Percentiles rank a stretch among this genome's conserved stretches.
Evolutionary conservation across 2,888 invertebrate species (phyloP).

Genomic region (Gymnocheta viridis): DNA sequence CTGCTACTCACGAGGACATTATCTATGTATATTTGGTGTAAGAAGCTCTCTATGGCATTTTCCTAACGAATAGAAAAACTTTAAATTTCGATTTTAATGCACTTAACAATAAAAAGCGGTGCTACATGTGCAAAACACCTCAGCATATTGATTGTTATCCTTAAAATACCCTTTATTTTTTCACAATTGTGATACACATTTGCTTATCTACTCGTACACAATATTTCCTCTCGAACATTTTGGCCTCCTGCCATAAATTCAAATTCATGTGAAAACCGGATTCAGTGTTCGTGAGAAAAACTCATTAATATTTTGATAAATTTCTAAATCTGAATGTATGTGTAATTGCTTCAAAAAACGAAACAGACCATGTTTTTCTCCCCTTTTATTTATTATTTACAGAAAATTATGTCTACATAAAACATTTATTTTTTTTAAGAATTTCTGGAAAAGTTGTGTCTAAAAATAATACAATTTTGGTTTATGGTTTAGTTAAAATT

Average conservation of each 20-base stretch:
- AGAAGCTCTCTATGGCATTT: no score
- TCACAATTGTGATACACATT: no score
- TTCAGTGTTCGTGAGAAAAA: not conserved
- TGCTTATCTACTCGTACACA: not conserved
- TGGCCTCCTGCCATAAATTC: not conserved
- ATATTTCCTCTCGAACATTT: not conserved
- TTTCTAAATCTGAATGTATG: not conserved
- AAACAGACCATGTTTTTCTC: not conserved
- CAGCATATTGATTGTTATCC: no score
- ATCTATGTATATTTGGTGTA: no score
- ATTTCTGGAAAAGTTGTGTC: not conserved
- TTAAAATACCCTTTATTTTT: no score
- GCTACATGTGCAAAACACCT: no score
- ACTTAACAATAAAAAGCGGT: no score
- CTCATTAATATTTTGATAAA: constrained; percentile 1
- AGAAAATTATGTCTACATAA: not conserved
- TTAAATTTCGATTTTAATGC: no score
- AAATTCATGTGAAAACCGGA: not conserved
- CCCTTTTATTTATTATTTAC: not conserved
- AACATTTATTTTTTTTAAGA: not conserved
- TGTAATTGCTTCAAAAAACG: constrained; percentile 5
- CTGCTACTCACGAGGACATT: no score
- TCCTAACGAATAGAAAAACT: no score
- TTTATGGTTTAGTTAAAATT: not conserved
- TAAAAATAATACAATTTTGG: not conserved